Evolutionary conservation across 2,888 invertebrate species (phyloP).

Genomic region (Zele albiditarsus): DNA sequence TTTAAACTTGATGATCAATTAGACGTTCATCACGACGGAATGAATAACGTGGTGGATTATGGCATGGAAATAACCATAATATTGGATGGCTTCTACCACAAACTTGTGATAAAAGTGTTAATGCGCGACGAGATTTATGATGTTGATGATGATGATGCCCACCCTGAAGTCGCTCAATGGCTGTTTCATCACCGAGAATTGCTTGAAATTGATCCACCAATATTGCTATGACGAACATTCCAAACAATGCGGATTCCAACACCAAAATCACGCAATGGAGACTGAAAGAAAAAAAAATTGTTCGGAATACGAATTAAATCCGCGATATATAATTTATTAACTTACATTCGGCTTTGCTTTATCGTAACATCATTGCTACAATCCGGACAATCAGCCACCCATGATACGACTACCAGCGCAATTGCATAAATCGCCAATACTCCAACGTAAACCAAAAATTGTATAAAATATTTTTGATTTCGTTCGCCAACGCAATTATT

Average conservation of each 20-base stretch:
- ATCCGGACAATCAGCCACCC: constrained; percentile 81
- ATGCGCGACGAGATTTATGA: constrained; percentile 75
- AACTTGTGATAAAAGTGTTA: constrained; percentile 83
- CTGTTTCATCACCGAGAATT: constrained; percentile 88
- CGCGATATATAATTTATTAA: constrained; percentile 41
- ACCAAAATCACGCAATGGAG: constrained; percentile 88
- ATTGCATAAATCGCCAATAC: constrained; percentile 80
- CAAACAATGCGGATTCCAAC: constrained; percentile 88
- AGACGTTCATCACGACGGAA: constrained; percentile 68
- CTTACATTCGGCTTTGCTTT: constrained; percentile 85
- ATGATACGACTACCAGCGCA: constrained; percentile 81
- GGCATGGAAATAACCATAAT: constrained; percentile 83
- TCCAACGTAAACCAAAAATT: constrained; percentile 88
- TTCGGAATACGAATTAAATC: not conserved
- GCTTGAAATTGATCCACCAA: constrained; percentile 90
- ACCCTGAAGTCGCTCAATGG: constrained; percentile 84
- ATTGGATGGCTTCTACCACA: constrained; percentile 84
- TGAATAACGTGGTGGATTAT: constrained; percentile 68
- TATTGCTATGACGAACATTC: constrained; percentile 90
- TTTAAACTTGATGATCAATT: constrained; percentile 68
- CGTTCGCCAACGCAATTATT: constrained; percentile 95
- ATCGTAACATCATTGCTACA: constrained; percentile 79
- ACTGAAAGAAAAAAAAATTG: constrained; percentile 73
- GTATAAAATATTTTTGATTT: constrained; percentile 93
- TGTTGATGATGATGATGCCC: constrained; percentile 78